These are phyloP conservation scores for Perca fluviatilis DNA, from an alignment of 2,113 vertebrate species.

Conservation along the genomic window DNA sequence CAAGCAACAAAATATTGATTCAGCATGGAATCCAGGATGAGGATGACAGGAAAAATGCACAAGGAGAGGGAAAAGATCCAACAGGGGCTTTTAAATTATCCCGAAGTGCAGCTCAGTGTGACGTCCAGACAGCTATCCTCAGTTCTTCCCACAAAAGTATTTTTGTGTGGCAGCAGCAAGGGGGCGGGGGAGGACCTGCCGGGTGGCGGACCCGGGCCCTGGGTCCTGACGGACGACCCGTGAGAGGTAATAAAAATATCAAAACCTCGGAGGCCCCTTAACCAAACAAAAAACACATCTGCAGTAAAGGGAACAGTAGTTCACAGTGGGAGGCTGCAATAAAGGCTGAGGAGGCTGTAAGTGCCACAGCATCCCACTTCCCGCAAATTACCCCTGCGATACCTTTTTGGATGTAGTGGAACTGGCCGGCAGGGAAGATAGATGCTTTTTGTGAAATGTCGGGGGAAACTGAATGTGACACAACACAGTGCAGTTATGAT, in stretches of 20 bases:
- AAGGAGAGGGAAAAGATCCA: conserved; percentile 77
- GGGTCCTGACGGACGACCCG: conserved; percentile 80
- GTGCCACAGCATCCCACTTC: conserved; percentile 75
- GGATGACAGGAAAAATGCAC: conserved; percentile 76
- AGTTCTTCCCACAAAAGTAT: conserved; percentile 86
- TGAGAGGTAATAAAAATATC: conserved; percentile 88
- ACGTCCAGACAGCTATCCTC: conserved; percentile 86
- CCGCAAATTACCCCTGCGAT: conserved; percentile 70
- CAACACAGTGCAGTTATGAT: conserved; percentile 74
- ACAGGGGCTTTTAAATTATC: conserved; percentile 86
- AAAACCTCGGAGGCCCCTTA: conserved; percentile 83
- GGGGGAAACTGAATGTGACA: conserved; percentile 76
- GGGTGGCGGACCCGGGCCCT: conserved; percentile 70
- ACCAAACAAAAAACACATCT: conserved; percentile 87
- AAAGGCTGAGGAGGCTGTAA: conserved; percentile 76
- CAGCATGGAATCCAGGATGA: conserved; percentile 81
- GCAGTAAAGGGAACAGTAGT: conserved; percentile 85
- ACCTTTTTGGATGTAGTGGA: conserved; percentile 35
- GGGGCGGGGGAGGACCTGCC: conserved; percentile 60
- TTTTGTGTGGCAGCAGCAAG: conserved; percentile 78
- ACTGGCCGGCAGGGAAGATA: conserved; percentile 45
- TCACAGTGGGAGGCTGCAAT: conserved; percentile 83
- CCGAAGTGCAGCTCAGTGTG: conserved; percentile 85
- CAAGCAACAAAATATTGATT: conserved; percentile 82
- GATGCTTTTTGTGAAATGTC: conserved; percentile 50